These are phyloP conservation scores for Phoxinus phoxinus DNA, from an alignment of 2,113 vertebrate genomes.

Conservation along the genomic window DNA sequence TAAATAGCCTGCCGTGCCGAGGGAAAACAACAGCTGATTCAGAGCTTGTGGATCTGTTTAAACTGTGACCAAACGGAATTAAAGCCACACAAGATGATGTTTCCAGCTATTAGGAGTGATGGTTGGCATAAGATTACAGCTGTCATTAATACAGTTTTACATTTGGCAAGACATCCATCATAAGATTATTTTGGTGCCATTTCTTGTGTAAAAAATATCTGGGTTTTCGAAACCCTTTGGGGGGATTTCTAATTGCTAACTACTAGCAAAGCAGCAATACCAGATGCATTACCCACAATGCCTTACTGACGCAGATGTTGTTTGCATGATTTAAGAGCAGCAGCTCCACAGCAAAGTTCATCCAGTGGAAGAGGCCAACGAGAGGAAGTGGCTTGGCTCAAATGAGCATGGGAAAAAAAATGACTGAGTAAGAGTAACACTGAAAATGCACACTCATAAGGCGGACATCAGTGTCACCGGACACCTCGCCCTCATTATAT, in stretches of 20 bases:
- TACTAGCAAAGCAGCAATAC: background rate
- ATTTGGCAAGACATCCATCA: background rate
- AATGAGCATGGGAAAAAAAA: slow-evolving; percentile 38
- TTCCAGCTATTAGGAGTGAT: background rate
- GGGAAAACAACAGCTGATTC: background rate
- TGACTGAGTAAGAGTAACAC: slow-evolving; percentile 9
- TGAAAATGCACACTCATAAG: background rate
- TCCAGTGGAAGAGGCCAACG: slow-evolving; percentile 17
- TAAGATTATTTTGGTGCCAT: background rate
- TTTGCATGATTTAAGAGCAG: slow-evolving; percentile 20
- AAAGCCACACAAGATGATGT: background rate
- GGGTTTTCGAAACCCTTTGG: background rate
- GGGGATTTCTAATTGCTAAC: slow-evolving; percentile 28
- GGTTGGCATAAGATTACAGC: background rate
- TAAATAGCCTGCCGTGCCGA: background rate
- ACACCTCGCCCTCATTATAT: slow-evolving; percentile 5
- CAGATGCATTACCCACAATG: slow-evolving; percentile 50
- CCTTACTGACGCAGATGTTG: slow-evolving; percentile 47
- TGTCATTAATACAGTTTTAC: slow-evolving; percentile 12
- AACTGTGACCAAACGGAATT: slow-evolving; percentile 19
- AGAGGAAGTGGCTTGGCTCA: slow-evolving; percentile 49
- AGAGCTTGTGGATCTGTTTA: background rate
- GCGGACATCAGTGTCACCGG: background rate
- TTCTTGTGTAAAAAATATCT: background rate
- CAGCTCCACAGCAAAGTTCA: slow-evolving; percentile 5